phyloP scores from a whole-genome alignment of 2,888 invertebrate species.

The Acrocyrtus sp. region DNA sequence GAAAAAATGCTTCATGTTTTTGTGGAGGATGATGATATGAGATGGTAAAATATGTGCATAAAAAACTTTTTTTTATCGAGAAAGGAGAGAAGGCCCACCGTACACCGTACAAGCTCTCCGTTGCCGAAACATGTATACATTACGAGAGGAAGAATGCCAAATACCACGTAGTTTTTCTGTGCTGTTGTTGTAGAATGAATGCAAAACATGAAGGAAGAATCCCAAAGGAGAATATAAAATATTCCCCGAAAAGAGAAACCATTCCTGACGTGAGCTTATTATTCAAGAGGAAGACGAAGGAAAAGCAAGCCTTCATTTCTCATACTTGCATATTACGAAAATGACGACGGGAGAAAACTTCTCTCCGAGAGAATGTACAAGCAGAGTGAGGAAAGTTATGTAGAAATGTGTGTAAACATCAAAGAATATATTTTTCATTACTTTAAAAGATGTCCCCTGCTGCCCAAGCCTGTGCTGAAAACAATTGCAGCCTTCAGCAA shows the following conservation, averaged over 20 bases:
- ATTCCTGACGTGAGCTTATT: slow-evolving; percentile 44
- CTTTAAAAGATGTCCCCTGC: neutral
- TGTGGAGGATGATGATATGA: slow-evolving; percentile 29
- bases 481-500: neutral
- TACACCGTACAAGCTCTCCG: neutral
- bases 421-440: neutral
- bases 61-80: slow-evolving; percentile 1
- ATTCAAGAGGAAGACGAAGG: slow-evolving; percentile 26
- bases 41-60: slow-evolving; percentile 55
- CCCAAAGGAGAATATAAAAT: slow-evolving; percentile 45
- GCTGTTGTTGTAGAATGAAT: slow-evolving; percentile 18
- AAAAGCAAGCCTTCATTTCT: slow-evolving; percentile 6
- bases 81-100: neutral
- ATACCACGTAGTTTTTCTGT: too few relatives aligned
- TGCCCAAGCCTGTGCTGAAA: neutral
- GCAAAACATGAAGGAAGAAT: slow-evolving; percentile 37
- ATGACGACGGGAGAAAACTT: too few relatives aligned
- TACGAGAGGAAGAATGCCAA: slow-evolving; percentile 7
- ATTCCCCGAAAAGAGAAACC: slow-evolving; percentile 42
- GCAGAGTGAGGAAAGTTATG: neutral
- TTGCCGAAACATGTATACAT: neutral
- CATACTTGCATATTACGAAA: neutral
- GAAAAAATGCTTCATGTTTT: too few relatives aligned
- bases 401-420: neutral
- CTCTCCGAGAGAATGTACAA: neutral